A percentile compares a stretch with the other conserved stretches of the same genome.
Evolutionary conservation across 2,113 vertebrate species (phyloP).

Genomic region (Sylvia atricapilla): DNA sequence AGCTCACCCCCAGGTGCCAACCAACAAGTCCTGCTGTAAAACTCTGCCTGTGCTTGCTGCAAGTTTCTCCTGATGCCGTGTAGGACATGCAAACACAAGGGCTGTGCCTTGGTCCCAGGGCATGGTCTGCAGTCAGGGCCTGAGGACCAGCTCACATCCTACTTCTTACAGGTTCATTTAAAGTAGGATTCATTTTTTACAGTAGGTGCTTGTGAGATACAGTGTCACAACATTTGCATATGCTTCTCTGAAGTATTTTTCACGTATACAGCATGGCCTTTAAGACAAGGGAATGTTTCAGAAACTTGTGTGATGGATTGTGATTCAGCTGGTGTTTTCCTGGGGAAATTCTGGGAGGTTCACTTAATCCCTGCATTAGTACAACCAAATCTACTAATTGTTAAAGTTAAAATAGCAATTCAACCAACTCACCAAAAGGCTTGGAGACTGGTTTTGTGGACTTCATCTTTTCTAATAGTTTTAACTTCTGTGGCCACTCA

Average conservation of each 20-base stretch:
- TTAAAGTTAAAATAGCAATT: neutral
- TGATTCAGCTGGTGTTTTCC: neutral
- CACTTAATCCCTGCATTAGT: neutral
- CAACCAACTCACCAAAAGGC: neutral
- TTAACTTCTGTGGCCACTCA: neutral
- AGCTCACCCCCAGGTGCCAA: neutral
- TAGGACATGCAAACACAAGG: neutral
- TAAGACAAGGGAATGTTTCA: neutral
- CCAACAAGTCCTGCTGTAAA: neutral
- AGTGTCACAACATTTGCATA: neutral
- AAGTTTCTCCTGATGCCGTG: rapidly evolving
- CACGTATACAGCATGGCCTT: neutral
- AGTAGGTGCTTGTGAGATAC: neutral
- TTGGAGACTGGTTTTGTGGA: neutral
- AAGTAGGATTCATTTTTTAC: neutral
- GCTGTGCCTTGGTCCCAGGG: neutral
- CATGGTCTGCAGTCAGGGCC: neutral
- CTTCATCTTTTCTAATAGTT: neutral
- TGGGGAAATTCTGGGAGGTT: neutral
- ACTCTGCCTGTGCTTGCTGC: neutral
- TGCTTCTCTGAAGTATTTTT: neutral
- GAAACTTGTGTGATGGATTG: neutral
- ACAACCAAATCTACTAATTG: neutral
- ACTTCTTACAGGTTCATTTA: neutral
- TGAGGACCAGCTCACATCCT: rapidly evolving